These are phyloP conservation scores for Danio choprae DNA, from an alignment of 2,797 vertebrate genomes.

Conservation along the genomic window DNA sequence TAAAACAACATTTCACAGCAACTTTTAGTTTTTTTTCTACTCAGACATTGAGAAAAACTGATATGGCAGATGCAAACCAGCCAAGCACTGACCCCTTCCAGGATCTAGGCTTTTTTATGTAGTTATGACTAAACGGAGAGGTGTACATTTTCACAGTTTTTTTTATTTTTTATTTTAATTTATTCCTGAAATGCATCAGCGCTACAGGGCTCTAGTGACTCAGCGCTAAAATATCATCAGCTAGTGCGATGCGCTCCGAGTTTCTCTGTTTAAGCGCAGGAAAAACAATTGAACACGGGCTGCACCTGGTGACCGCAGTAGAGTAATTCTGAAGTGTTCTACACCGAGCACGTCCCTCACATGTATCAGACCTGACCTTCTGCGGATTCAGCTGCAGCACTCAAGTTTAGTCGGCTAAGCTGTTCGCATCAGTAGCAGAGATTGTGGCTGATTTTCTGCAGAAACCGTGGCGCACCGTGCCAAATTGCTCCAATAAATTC, in stretches of 20 bases:
- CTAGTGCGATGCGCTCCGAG: conserved; percentile 22
- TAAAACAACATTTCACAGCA: not conserved
- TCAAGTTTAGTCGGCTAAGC: conserved; percentile 18
- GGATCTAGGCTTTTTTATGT: not conserved
- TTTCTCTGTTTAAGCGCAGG: conserved; percentile 34
- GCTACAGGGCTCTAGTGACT: conserved; percentile 2
- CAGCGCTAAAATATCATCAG: conserved; percentile 15
- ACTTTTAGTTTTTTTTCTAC: not conserved
- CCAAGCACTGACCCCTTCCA: not conserved
- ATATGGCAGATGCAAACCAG: not conserved
- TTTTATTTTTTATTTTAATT: too few relatives aligned
- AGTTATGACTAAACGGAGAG: conserved; percentile 28
- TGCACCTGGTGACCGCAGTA: not conserved
- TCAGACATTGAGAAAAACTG: not conserved
- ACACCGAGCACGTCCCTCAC: not conserved
- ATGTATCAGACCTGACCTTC: not conserved
- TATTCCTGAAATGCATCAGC: conserved; percentile 4
- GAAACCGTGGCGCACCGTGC: not conserved
- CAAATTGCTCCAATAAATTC: conserved; percentile 47
- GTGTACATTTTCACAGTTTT: conserved; percentile 55
- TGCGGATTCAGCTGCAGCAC: not conserved
- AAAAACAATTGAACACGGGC: conserved; percentile 7
- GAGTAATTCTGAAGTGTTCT: conserved; percentile 18
- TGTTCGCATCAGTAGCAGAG: conserved; percentile 5
- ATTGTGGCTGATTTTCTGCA: conserved; percentile 10